Evolutionary conservation across 2,888 invertebrate genomes (phyloP).

Genomic region (Nymphalis polychloros): DNA sequence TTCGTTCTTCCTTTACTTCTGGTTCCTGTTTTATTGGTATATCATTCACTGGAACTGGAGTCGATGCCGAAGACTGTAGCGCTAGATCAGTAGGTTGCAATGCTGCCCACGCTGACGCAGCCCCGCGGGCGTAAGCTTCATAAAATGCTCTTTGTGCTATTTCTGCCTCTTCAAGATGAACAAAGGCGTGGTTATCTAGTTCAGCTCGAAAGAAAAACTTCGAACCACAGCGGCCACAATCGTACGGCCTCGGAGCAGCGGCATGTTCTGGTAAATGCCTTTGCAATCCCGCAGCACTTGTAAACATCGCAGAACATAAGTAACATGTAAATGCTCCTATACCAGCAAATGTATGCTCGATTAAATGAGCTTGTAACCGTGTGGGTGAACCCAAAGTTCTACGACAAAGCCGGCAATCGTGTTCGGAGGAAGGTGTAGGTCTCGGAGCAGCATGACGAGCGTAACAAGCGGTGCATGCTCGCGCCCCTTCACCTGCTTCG

Average conservation of each 20-base stretch:
- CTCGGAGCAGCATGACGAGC: slow-evolving; percentile 76
- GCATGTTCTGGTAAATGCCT: slow-evolving; percentile 93
- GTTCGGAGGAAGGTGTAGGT: slow-evolving; percentile 65
- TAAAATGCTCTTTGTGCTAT: slow-evolving; percentile 76
- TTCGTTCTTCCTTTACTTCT: slow-evolving; percentile 74
- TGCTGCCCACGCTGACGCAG: slow-evolving; percentile 73
- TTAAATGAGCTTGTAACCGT: slow-evolving; percentile 87
- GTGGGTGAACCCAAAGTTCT: slow-evolving; percentile 89
- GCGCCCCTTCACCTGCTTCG: slow-evolving; percentile 75
- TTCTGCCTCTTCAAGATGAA: slow-evolving; percentile 80
- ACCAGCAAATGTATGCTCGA: slow-evolving; percentile 95
- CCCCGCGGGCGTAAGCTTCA: slow-evolving; percentile 74
- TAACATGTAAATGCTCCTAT: slow-evolving; percentile 93
- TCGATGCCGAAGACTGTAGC: slow-evolving; percentile 41
- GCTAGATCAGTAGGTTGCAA: slow-evolving; percentile 60
- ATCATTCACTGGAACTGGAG: slow-evolving; percentile 49
- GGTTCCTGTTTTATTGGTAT: slow-evolving; percentile 62
- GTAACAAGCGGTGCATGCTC: slow-evolving; percentile 89
- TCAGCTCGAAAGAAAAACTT: slow-evolving; percentile 96
- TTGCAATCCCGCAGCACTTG: slow-evolving; percentile 90
- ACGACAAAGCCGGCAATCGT: slow-evolving; percentile 91
- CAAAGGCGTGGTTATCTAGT: slow-evolving; percentile 91
- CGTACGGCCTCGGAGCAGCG: slow-evolving; percentile 89
- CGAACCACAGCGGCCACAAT: slow-evolving; percentile 90
- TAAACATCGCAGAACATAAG: slow-evolving; percentile 93